Evolutionary conservation across 2,888 invertebrate genomes (phyloP).

Genomic region (Cataglyphis livida): DNA sequence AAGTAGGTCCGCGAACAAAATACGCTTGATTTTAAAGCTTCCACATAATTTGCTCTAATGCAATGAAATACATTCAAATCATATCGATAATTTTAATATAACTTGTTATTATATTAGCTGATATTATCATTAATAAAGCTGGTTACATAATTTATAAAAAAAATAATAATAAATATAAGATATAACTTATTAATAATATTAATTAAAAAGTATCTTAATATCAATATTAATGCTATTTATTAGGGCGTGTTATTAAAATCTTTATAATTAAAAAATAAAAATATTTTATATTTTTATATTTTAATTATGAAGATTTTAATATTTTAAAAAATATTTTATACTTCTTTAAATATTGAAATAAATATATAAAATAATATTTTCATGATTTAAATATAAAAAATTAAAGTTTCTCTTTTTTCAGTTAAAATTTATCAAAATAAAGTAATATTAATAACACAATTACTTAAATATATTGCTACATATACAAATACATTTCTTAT

Average conservation of each 20-base stretch:
- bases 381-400: conserved; percentile 59
- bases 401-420: neutral
- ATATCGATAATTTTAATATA: neutral
- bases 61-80: conserved; percentile 12
- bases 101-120: neutral
- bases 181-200: neutral
- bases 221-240: conserved; percentile 58
- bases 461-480: neutral
- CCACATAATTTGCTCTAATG: conserved; percentile 10
- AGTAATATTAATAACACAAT: neutral
- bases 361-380: conserved; percentile 28
- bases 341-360: neutral
- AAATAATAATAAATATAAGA: neutral
- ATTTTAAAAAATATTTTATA: neutral
- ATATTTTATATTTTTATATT: neutral
- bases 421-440: conserved; percentile 24
- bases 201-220: conserved; percentile 61
- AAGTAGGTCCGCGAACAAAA: conserved; percentile 9
- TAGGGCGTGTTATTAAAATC: conserved; percentile 59
- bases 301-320: no score
- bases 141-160: neutral
- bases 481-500: neutral
- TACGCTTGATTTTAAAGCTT: conserved; percentile 23
- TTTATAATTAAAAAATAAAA: neutral
- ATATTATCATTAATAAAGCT: neutral